Percentiles rank a stretch among this genome's conserved stretches.
Conservation (phyloP, 2,113 vertebrate species). For the Ceratotherium simum region DNA sequence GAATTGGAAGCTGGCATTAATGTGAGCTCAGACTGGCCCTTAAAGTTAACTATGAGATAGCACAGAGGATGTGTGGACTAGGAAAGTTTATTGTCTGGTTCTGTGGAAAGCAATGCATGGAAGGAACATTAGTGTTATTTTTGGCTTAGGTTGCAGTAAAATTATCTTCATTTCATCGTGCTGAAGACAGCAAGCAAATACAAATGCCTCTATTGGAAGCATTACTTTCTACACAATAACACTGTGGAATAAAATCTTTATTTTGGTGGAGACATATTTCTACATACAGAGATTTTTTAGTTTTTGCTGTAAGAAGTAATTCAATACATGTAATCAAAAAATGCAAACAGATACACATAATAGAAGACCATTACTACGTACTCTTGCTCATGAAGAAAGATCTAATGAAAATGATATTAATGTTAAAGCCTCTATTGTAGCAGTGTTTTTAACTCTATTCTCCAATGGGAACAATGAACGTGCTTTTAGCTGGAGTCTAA, state of each 20-base stretch:
- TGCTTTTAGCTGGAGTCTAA: constrained; percentile 43
- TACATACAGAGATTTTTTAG: background rate
- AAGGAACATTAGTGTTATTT: constrained; percentile 29
- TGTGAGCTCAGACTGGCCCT: background rate
- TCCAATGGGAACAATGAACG: background rate
- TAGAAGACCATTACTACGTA: background rate
- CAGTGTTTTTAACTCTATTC: constrained; percentile 36
- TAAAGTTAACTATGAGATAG: background rate
- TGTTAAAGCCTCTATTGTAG: background rate
- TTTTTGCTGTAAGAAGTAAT: constrained; percentile 17
- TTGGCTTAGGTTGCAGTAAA: constrained; percentile 46
- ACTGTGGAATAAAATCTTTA: constrained; percentile 55
- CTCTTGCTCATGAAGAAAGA: background rate
- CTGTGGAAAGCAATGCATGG: background rate
- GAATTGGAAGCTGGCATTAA: background rate
- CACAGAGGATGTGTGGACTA: background rate
- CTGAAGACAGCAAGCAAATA: constrained; percentile 40
- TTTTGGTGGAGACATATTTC: background rate
- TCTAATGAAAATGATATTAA: constrained; percentile 36
- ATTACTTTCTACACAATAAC: constrained; percentile 25
- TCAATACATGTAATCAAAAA: constrained; percentile 27
- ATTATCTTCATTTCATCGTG: constrained; percentile 50
- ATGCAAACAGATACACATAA: background rate
- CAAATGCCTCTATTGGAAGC: background rate
- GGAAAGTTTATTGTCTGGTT: background rate